Base-by-base conservation (phyloP, 1,140 invertebrate genomes). In the Megathymus violae region DNA sequence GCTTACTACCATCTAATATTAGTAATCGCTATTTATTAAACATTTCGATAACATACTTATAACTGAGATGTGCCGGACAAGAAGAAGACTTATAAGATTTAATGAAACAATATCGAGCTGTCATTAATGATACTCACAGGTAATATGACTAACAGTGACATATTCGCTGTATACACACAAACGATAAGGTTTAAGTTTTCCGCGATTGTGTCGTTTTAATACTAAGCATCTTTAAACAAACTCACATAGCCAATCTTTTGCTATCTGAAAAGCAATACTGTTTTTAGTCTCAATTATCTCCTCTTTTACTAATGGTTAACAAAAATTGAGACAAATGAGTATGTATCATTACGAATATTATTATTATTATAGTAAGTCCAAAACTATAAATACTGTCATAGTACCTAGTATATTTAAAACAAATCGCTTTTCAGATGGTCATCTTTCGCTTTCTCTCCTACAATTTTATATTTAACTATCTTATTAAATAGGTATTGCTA, bases 401-500 rank as follows among this genome's bases (percentile, higher is more conserved):
- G 27, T 9, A 31, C 9, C 27, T 4, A 15, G 41, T 19, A 25
- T 19, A 11, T 40, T 14, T 4, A 13, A 15, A 54, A 41, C 4
- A n/a, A 56, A 44, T 54, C 25, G 52, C 52, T 41, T 44, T 56
- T 76, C 74, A 77, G 74, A 74, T 71, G 63, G 25, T 17, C 44
- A 38, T 50, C 9, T 44, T 38, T 56, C 34, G 62, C 66, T 77
- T 76, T 59, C 65, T 66, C 40, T 56, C 11, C 65, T 47, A 44
- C 34, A 70, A n/a, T 63, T 74, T 71, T 81, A 71, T 79, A 73
- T 74, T 73, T 70, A 78, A 68, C 65, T 63, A 71, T 76, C 40
- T 75, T 51, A 47, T 67, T 76, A 71, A 74, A 67, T 80, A 85
- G 80, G 60, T 67, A 73, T 71, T 77, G 74, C 60, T 64, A 69